A percentile compares a stretch with the other conserved stretches of the same genome.
Evolutionary conservation across 2,888 invertebrate species (phyloP).

Genomic region (Capitulum mitella): DNA sequence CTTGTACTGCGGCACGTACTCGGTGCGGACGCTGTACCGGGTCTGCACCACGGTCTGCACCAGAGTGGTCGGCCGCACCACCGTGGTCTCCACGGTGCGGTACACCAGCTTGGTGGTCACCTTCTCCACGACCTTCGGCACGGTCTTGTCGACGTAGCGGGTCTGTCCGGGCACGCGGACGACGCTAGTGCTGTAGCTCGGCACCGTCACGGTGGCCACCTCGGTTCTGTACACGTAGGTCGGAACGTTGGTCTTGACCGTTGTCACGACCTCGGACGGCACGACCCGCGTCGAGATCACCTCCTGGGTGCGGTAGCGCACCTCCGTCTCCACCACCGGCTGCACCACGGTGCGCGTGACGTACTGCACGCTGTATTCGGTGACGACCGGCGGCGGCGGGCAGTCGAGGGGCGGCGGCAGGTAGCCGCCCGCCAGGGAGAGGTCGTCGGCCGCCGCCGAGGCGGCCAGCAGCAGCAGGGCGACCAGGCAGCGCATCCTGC

Average conservation of each 20-base stretch:
- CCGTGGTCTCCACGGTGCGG: neutral
- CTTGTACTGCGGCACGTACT: neutral
- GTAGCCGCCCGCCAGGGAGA: neutral
- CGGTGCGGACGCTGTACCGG: neutral
- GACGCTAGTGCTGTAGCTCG: neutral
- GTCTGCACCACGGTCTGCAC: neutral
- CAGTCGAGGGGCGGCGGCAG: conserved; percentile 14
- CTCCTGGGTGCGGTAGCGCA: neutral
- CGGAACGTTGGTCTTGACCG: neutral
- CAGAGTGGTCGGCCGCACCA: conserved; percentile 2
- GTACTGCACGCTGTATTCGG: neutral
- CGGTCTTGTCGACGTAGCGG: neutral
- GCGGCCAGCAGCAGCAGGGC: neutral
- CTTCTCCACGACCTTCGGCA: neutral
- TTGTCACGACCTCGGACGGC: neutral
- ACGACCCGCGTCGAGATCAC: neutral
- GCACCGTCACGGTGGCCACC: neutral
- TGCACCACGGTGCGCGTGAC: neutral
- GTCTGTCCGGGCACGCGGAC: neutral
- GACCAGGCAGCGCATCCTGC: neutral
- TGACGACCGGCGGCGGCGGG: neutral
- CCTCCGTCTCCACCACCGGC: neutral
- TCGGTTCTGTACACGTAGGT: neutral
- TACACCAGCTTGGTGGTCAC: neutral
- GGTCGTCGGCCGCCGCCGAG: neutral